Percentiles rank a stretch among this genome's conserved stretches.
Conservation (phyloP, 1,140 invertebrate genomes). For the Whitmania pigra region DNA sequence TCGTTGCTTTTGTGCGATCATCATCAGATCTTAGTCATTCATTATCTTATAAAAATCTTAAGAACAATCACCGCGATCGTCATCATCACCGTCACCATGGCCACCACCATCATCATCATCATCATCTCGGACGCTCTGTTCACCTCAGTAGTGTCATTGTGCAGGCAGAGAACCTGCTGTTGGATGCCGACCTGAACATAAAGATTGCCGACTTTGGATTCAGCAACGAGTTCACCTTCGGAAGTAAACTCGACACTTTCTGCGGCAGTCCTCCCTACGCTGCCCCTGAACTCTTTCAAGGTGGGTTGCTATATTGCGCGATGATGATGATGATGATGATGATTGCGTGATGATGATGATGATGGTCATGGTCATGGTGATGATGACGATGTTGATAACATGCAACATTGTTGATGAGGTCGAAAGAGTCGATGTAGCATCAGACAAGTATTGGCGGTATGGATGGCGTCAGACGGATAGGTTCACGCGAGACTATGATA, state of each 20-base stretch:
- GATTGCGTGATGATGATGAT: too few species aligned
- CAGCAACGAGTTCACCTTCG: conserved; percentile 96
- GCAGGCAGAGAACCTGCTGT: conserved; percentile 92
- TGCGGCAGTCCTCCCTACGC: conserved; percentile 98
- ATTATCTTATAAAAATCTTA: too few species aligned
- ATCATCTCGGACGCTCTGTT: neutral
- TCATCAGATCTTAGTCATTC: too few species aligned
- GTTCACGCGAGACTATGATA: conserved; percentile 95
- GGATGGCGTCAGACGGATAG: conserved; percentile 97
- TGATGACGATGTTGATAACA: too few species aligned
- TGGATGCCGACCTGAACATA: conserved; percentile 99
- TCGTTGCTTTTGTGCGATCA: too few species aligned
- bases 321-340: too few species aligned
- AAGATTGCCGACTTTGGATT: conserved; percentile 99
- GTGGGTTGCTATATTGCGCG: conserved; percentile 43
- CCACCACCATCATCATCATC: neutral
- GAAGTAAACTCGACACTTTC: conserved; percentile 96
- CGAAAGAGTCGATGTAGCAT: conserved; percentile 98
- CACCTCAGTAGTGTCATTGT: neutral
- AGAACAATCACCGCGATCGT: neutral
- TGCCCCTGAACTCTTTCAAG: conserved; percentile 97
- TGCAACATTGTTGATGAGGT: conserved; percentile 43
- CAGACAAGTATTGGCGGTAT: conserved; percentile 99
- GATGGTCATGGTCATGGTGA: too few species aligned
- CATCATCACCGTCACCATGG: neutral